Conservation (phyloP, 92 coral and sea anemone genomes). For the Scolanthus callimorphus region DNA sequence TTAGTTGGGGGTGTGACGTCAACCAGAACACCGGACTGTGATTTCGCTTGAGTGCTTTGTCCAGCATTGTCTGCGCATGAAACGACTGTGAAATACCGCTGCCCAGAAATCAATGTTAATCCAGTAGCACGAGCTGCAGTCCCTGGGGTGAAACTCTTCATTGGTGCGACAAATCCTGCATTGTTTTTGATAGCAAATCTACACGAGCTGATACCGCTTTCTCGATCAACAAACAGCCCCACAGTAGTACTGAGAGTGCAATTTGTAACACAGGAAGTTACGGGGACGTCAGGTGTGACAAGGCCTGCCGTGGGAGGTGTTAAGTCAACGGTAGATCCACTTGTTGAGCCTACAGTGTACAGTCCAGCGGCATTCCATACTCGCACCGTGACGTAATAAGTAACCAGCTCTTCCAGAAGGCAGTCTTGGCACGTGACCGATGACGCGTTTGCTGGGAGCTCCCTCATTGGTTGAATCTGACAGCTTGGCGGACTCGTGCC, state of each 20-base stretch:
- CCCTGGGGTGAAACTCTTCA: constrained; percentile 10
- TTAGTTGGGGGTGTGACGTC: constrained; percentile 82
- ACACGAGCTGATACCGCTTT: constrained; percentile 67
- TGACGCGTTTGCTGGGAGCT: constrained; percentile 39
- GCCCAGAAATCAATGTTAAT: constrained; percentile 41
- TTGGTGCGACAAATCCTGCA: constrained; percentile 23
- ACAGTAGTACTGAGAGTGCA: constrained; percentile 49
- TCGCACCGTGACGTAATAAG: constrained; percentile 71
- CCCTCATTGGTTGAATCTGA: constrained; percentile 66
- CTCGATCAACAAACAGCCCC: constrained; percentile 54
- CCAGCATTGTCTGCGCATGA: constrained; percentile 64
- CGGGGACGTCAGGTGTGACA: constrained; percentile 10
- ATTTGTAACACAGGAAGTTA: constrained; percentile 41
- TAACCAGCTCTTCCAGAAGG: constrained; percentile 38
- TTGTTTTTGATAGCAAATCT: constrained; percentile 41
- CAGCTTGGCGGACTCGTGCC: constrained; percentile 75
- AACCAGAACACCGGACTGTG: constrained; percentile 43
- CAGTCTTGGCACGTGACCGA: constrained; percentile 69
- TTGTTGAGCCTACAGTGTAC: constrained; percentile 45
- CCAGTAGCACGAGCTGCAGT: constrained; percentile 31
- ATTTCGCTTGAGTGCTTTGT: constrained; percentile 23
- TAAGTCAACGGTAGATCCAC: constrained; percentile 50
- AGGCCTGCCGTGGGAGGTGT: constrained; percentile 65
- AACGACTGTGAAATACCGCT: constrained; percentile 47
- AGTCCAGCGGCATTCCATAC: constrained; percentile 86